Percentiles rank a stretch among this genome's conserved stretches.
Conservation (phyloP, 1,140 invertebrate genomes). For the Aphelenchoides fujianensis region DNA sequence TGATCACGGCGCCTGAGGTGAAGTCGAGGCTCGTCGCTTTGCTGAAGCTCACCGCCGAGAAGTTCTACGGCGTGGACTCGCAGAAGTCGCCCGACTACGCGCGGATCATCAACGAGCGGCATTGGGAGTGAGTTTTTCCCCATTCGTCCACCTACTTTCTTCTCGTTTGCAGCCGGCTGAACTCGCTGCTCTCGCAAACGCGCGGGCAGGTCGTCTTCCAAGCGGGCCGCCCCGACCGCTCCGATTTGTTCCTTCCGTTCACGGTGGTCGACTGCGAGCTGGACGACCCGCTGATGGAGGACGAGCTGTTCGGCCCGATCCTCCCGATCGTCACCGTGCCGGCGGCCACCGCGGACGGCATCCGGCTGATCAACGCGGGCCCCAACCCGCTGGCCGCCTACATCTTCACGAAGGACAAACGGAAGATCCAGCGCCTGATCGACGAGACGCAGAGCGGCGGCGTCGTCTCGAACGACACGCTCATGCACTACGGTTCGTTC, state of each 20-base stretch:
- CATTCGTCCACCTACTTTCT: conserved; percentile 8
- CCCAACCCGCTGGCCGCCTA: conserved; percentile 49
- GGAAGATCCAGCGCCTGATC: conserved; percentile 22
- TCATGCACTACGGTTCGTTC: conserved; percentile 30
- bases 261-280: conserved; percentile 39
- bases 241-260: conserved; percentile 53
- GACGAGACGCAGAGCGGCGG: conserved; percentile 31
- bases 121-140: conserved; percentile 68
- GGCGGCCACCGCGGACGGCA: conserved; percentile 40
- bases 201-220: conserved; percentile 44
- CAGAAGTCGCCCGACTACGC: conserved; percentile 78
- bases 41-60: conserved; percentile 68
- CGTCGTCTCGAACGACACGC: conserved; percentile 32
- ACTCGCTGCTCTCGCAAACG: conserved; percentile 29
- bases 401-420: conserved; percentile 34
- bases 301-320: conserved; percentile 56
- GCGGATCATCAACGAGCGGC: conserved; percentile 78
- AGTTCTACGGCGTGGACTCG: conserved; percentile 81
- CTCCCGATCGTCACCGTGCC: conserved; percentile 47
- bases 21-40: conserved; percentile 62
- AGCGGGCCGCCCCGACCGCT: conserved; percentile 43
- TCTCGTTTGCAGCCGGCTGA: conserved; percentile 29
- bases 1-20: conserved; percentile 76
- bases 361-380: conserved; percentile 46
- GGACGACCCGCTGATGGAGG: conserved; percentile 45